A percentile compares a stretch with the other conserved stretches of the same genome.
Evolutionary conservation across 64 coral and sea anemone genomes (phyloP).

Genomic region (Hydrozoanthus tunicans): DNA sequence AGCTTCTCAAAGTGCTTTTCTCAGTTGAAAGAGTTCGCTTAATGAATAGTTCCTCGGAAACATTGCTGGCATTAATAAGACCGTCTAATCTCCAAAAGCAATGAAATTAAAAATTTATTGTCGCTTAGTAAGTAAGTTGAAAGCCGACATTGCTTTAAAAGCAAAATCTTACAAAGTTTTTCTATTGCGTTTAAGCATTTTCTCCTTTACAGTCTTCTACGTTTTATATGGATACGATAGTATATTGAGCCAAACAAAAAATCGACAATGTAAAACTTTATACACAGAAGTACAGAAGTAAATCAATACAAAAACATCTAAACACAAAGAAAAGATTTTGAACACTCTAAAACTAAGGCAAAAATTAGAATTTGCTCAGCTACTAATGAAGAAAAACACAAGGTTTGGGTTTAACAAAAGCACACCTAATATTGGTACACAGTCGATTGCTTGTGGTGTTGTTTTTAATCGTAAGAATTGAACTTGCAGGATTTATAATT

Average conservation of each 20-base stretch:
- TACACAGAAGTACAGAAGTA: not conserved
- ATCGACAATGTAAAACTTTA: not conserved
- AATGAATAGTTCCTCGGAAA: slow-evolving; percentile 30
- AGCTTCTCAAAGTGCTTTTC: not conserved
- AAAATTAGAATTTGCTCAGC: not conserved
- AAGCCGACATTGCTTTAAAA: not conserved
- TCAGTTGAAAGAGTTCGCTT: not conserved
- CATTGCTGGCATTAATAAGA: not conserved
- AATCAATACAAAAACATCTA: not conserved
- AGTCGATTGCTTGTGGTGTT: not conserved
- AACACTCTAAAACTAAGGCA: not conserved
- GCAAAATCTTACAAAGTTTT: not conserved
- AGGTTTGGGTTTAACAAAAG: not conserved
- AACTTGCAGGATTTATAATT: slow-evolving; percentile 1
- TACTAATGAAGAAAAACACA: slow-evolving; percentile 7
- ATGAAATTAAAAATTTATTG: slow-evolving; percentile 20
- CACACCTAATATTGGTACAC: too few species aligned
- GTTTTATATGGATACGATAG: too few species aligned
- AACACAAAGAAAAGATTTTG: slow-evolving; percentile 12
- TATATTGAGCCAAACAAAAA: not conserved
- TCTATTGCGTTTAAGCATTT: not conserved
- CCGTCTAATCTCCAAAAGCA: slow-evolving; percentile 35
- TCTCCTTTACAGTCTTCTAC: too few species aligned
- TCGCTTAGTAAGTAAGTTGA: slow-evolving; percentile 10
- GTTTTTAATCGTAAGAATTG: not conserved